These are phyloP conservation scores for Benitochromis conjunctus DNA, from an alignment of 2,113 vertebrate genomes.

Conservation along the genomic window DNA sequence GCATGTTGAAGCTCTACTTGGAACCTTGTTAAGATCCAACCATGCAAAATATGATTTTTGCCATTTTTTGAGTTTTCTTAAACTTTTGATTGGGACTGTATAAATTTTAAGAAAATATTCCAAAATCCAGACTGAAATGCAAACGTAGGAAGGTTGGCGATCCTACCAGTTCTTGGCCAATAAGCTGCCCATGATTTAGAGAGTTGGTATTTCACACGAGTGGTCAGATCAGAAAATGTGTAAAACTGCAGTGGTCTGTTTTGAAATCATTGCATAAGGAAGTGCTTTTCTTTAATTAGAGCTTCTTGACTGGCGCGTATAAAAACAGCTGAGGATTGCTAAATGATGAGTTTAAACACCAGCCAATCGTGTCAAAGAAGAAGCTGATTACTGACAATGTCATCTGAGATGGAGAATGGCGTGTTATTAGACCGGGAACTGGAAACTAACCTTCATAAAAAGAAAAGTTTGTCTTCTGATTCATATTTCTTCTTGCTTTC, in stretches of 20 bases:
- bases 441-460: not conserved
- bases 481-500: not conserved
- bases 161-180: not conserved
- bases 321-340: not conserved
- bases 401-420: not conserved
- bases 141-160: not conserved
- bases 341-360: not conserved
- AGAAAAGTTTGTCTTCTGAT: not conserved
- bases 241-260: not conserved
- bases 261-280: not conserved
- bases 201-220: not conserved
- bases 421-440: not conserved
- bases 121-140: not conserved
- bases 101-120: not conserved
- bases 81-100: no score
- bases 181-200: not conserved
- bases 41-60: no score
- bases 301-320: accelerated
- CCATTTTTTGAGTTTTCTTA: no score
- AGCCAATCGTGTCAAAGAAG: not conserved
- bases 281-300: accelerated
- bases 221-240: not conserved
- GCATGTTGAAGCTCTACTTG: no score
- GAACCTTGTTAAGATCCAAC: no score
- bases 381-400: not conserved